These are phyloP conservation scores for Tamias sibiricus DNA, from an alignment of 2,113 vertebrate species.

Conservation along the genomic window DNA sequence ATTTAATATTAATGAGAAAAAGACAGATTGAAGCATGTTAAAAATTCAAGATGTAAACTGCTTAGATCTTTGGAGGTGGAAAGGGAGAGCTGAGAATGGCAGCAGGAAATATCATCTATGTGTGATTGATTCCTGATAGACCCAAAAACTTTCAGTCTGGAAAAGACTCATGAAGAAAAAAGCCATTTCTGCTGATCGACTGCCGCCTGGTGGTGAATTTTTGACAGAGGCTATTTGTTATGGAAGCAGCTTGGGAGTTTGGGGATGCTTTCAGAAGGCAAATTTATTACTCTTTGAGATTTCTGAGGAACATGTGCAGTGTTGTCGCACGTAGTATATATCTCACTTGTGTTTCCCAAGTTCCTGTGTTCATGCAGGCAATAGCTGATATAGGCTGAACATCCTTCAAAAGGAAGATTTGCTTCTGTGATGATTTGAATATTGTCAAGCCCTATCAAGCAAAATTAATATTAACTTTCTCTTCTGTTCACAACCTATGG, in stretches of 20 bases:
- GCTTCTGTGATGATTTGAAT: not conserved
- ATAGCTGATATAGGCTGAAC: not conserved
- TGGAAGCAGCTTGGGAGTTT: not conserved
- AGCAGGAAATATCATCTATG: not conserved
- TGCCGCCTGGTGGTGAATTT: slow-evolving; percentile 66
- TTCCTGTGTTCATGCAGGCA: no score
- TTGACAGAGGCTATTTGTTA: not conserved
- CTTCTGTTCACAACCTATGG: not conserved
- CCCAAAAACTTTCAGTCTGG: not conserved
- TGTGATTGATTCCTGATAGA: not conserved
- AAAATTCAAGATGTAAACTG: not conserved
- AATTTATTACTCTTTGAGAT: not conserved
- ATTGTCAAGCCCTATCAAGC: not conserved
- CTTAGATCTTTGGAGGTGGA: not conserved
- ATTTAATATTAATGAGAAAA: slow-evolving; percentile 3
- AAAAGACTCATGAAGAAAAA: not conserved
- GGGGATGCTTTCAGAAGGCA: not conserved
- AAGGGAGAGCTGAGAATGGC: not conserved
- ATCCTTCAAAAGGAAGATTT: not conserved
- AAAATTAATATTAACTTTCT: slow-evolving; percentile 35
- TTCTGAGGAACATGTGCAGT: not conserved
- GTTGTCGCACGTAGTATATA: not conserved
- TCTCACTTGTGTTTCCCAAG: not conserved
- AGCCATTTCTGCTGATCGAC: slow-evolving; percentile 48
- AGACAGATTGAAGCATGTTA: not conserved